Base-by-base conservation (phyloP, 2,113 vertebrate genomes). In the Hymenochirus boettgeri region DNA sequence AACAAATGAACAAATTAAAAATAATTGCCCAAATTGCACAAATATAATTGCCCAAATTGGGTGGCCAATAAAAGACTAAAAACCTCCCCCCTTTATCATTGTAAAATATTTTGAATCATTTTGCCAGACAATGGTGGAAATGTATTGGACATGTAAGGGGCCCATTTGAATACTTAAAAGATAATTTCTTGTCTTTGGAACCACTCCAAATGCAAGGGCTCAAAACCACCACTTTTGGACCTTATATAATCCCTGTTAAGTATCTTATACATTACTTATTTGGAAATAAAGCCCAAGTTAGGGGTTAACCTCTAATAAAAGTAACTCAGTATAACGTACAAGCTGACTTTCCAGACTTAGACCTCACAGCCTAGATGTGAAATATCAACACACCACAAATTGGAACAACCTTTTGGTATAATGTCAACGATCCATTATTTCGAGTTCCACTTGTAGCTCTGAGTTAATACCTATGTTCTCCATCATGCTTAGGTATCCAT, bases 341-440 rank as follows among this genome's bases (percentile, higher is more conserved):
- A 27, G 17, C 57, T 37, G 63, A 26, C 45, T 66, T 33, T 37
- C 19, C 11, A 24, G 29, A 58, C 51, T 57, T 57, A 66, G 27
- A 25, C 21, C 53, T 57, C 47, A 58, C n/a, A 58, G 25, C 37
- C 54, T 57, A 57, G n/a, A 25, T 58, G 55, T 48, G 17, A 66
- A 66, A 56, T 48, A 51, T 57, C 58, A 66, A 66, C 33, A 67
- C 42, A 42, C 56, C 55, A 45, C 55, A 59, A 67, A 52, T 59
- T 51, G 56, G 22, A 59, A 50, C 22, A 19, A 19, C n/a, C 31
- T 50, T 27, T n/a, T 23, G 56, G 45, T 51, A 59, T 67, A 67
- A 42, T 57, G 33, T 52, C 39, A 27, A 35, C 22, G 53, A 57
- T 66, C n/a, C 13, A 57, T 35, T 11, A 29, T 11, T 23, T 52